Conservation (phyloP, 1,140 invertebrate genomes). For the Camponotus pennsylvanicus region DNA sequence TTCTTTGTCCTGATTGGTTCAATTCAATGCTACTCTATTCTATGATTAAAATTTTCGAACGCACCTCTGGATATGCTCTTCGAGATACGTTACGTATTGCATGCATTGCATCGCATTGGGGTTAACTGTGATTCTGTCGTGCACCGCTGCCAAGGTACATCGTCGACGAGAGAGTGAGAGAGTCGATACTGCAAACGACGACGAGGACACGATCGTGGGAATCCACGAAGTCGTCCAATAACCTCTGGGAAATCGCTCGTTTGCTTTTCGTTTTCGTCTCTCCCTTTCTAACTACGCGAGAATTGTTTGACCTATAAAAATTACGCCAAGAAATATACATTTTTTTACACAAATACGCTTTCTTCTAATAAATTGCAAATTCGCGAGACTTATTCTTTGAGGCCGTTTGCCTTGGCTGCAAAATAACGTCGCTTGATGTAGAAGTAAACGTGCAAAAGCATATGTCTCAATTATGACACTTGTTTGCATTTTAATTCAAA, state of each 20-base stretch:
- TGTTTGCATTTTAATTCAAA: constrained; percentile 13
- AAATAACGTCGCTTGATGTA: background rate
- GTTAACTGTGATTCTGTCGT: constrained; percentile 63
- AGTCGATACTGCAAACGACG: background rate
- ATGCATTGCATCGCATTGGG: constrained; percentile 61
- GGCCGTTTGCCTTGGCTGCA: background rate
- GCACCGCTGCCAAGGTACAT: constrained; percentile 59
- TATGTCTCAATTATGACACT: constrained; percentile 49
- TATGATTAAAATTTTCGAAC: no score
- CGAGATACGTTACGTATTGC: constrained; percentile 54
- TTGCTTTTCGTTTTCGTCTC: constrained; percentile 4
- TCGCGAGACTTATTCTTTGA: constrained; percentile 8
- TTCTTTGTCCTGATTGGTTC: no score
- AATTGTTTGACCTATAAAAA: constrained; percentile 31
- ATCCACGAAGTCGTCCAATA: background rate
- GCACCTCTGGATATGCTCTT: background rate
- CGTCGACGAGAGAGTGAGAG: constrained; percentile 3
- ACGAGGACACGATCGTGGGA: background rate
- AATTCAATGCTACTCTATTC: no score
- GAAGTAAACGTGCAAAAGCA: constrained; percentile 23
- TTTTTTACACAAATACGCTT: background rate
- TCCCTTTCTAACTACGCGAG: background rate
- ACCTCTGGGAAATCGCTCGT: background rate
- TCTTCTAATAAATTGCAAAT: background rate
- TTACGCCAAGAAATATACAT: background rate